These are phyloP conservation scores for Neodontobutis hainanensis DNA, from an alignment of 2,113 vertebrate genomes.

Conservation along the genomic window DNA sequence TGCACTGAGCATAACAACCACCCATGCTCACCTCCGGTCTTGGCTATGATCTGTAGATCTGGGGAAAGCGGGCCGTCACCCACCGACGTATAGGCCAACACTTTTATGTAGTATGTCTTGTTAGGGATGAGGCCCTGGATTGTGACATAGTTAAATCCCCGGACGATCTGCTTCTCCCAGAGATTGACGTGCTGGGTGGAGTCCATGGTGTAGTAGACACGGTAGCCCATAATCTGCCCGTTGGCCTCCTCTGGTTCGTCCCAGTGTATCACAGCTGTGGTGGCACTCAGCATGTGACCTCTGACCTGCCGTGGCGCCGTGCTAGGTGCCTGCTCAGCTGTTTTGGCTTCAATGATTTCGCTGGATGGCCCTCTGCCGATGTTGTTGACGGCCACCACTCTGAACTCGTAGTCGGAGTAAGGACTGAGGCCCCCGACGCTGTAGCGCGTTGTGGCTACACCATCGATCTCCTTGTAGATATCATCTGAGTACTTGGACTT, in stretches of 20 bases:
- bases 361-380: conserved; percentile 94
- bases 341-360: conserved; percentile 92
- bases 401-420: conserved; percentile 97
- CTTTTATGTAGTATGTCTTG: conserved; percentile 96
- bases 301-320: conserved; percentile 93
- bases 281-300: conserved; percentile 95
- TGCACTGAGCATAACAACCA: neutral
- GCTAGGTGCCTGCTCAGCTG: conserved; percentile 96
- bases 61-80: conserved; percentile 95
- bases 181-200: conserved; percentile 89
- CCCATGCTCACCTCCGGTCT: conserved; percentile 90
- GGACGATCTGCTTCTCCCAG: conserved; percentile 97
- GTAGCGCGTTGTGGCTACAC: conserved; percentile 96
- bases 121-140: conserved; percentile 94
- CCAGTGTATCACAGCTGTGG: conserved; percentile 97
- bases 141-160: conserved; percentile 92
- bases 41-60: conserved; percentile 97
- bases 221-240: conserved; percentile 96
- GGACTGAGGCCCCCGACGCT: conserved; percentile 97
- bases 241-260: conserved; percentile 97
- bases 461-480: conserved; percentile 95
- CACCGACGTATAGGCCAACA: conserved; percentile 96
- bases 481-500: conserved; percentile 93
- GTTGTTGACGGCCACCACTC: conserved; percentile 96
- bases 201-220: conserved; percentile 97